Conservation (phyloP, 2,888 invertebrate species). For the Tenodera sinensis region DNA sequence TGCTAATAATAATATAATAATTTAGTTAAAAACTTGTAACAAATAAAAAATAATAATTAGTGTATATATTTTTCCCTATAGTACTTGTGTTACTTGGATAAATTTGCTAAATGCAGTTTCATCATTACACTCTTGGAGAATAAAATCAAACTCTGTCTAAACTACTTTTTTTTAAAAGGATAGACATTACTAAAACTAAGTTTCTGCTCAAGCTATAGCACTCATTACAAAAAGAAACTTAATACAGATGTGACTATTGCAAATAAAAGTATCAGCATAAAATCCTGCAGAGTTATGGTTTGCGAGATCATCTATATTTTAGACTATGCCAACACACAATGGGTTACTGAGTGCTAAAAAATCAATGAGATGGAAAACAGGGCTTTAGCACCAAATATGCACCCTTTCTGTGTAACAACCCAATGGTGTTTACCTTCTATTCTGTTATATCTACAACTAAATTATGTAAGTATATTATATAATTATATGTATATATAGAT, state of each 20-base stretch:
- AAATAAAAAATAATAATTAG: slow-evolving; percentile 25
- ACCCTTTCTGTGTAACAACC: neutral
- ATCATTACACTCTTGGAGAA: neutral
- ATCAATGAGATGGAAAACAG: neutral
- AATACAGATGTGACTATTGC: neutral
- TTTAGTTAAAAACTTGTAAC: slow-evolving; percentile 25
- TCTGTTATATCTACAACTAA: neutral
- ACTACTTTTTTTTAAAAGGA: slow-evolving; percentile 19
- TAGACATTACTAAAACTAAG: neutral
- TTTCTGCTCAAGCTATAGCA: neutral
- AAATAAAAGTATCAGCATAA: slow-evolving; percentile 2
- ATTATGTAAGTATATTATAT: neutral
- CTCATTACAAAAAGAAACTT: neutral
- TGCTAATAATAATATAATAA: slow-evolving; percentile 35
- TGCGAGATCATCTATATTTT: slow-evolving; percentile 13
- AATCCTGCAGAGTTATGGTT: slow-evolving; percentile 11
- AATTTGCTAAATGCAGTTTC: slow-evolving; percentile 28
- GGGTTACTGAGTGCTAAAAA: neutral
- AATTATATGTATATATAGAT: neutral
- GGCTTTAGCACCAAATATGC: neutral
- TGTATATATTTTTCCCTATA: slow-evolving; percentile 14
- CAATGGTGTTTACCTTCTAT: neutral
- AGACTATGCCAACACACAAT: neutral
- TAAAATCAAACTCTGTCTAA: slow-evolving; percentile 31
- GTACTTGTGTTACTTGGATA: slow-evolving; percentile 25